phyloP scores from a whole-genome alignment of 2,113 vertebrate genomes.

The Pachycephala philippinensis region DNA sequence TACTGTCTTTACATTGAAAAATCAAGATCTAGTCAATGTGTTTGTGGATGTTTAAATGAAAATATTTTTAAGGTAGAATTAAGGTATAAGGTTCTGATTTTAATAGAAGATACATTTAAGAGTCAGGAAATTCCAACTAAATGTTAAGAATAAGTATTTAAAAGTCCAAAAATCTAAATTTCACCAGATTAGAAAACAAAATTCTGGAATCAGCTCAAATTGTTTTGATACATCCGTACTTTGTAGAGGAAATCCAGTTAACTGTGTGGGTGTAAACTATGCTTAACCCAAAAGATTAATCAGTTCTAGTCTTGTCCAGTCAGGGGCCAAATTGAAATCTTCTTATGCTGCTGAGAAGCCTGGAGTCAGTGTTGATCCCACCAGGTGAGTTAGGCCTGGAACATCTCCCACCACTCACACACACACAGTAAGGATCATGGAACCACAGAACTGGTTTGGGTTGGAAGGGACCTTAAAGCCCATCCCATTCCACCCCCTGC shows the following conservation, averaged over 20 bases:
- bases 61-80: conserved; percentile 18
- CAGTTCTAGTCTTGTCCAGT: not conserved
- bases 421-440: not conserved
- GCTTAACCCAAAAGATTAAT: not conserved
- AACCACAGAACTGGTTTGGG: not conserved
- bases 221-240: not conserved
- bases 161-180: not conserved
- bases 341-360: not conserved
- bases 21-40: not conserved
- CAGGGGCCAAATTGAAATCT: not conserved
- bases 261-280: not conserved
- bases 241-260: not conserved
- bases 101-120: not conserved
- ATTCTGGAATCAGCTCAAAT: not conserved
- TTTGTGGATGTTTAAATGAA: not conserved
- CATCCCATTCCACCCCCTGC: not conserved
- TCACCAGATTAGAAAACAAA: not conserved
- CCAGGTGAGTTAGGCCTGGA: not conserved
- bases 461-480: not conserved
- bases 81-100: not conserved
- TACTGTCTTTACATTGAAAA: conserved; percentile 17
- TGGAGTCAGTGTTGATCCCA: not conserved
- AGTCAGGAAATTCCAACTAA: not conserved
- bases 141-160: not conserved
- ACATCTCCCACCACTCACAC: rapidly evolving